Percentiles rank a stretch among this genome's conserved stretches.
Conservation (phyloP, 2,797 vertebrate species). For the Tenualosa thibaudeaui region DNA sequence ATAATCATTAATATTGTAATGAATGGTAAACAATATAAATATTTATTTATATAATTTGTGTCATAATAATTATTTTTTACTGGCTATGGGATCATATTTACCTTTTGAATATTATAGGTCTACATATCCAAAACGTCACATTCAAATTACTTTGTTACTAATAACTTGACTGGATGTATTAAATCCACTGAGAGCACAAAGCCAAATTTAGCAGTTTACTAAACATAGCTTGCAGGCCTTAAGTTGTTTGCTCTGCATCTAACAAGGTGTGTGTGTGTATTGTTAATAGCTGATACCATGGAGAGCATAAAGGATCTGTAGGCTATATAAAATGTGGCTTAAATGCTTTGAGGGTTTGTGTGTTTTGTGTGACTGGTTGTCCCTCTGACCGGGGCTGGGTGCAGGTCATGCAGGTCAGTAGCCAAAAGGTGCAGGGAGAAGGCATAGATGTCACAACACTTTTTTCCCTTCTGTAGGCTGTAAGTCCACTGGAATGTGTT, state of each 20-base stretch:
- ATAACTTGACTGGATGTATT: background rate
- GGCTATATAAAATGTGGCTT: background rate
- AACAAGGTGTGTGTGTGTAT: too few relatives aligned
- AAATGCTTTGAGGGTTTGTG: background rate
- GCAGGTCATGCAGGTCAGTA: background rate
- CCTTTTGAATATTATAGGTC: too few relatives aligned
- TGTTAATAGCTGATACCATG: background rate
- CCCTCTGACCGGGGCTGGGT: background rate
- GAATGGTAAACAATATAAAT: background rate
- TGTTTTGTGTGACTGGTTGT: background rate
- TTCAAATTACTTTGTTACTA: too few relatives aligned
- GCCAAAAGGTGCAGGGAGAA: background rate
- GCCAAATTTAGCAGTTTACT: background rate
- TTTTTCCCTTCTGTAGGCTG: background rate
- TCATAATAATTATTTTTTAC: background rate
- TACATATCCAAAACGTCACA: too few relatives aligned
- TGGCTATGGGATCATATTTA: background rate
- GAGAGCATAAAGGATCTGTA: background rate
- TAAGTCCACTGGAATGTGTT: constrained; percentile 26
- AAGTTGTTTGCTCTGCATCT: background rate
- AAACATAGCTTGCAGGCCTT: background rate
- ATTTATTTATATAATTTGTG: background rate
- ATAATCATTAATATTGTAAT: background rate
- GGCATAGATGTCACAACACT: constrained; percentile 34
- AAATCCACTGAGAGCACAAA: background rate